A percentile compares a stretch with the other conserved stretches of the same genome.
phyloP scores from a whole-genome alignment of 2,113 vertebrate genomes.

The Ceratotherium simum region DNA sequence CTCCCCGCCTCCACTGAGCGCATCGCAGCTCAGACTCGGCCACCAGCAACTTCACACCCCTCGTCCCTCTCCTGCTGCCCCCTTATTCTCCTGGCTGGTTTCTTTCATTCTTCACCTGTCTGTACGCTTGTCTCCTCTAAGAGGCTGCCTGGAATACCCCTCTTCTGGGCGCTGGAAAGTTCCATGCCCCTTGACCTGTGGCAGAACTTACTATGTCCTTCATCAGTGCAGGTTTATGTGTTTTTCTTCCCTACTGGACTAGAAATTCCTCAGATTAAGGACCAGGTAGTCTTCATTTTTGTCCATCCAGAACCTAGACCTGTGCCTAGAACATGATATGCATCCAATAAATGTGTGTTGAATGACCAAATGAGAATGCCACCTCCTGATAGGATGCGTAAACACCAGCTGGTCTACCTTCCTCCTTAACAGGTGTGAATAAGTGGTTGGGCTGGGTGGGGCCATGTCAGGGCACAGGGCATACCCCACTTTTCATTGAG shows the following conservation, averaged over 20 bases:
- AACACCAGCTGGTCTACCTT: fast-evolving
- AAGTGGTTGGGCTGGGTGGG: no score
- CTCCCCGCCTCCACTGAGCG: no score
- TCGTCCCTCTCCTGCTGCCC: neutral
- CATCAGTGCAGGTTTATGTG: neutral
- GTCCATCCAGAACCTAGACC: neutral
- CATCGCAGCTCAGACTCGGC: fast-evolving
- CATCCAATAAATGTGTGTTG: fast-evolving
- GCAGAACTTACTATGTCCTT: neutral
- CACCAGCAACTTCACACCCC: neutral
- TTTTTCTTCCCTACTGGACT: neutral
- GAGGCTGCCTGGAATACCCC: neutral
- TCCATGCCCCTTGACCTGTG: fast-evolving
- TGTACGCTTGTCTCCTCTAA: fast-evolving
- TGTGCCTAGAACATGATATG: fast-evolving
- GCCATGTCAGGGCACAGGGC: neutral
- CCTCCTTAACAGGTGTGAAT: neutral
- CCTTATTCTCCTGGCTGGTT: fast-evolving
- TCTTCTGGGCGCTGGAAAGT: neutral
- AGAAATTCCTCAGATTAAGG: neutral
- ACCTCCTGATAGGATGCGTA: fast-evolving
- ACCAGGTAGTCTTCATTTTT: fast-evolving
- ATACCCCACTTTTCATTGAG: no score
- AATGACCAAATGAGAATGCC: fast-evolving
- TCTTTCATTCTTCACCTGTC: no score